Conservation (phyloP, 2,113 vertebrate species). For the Nyctibius bracteatus region DNA sequence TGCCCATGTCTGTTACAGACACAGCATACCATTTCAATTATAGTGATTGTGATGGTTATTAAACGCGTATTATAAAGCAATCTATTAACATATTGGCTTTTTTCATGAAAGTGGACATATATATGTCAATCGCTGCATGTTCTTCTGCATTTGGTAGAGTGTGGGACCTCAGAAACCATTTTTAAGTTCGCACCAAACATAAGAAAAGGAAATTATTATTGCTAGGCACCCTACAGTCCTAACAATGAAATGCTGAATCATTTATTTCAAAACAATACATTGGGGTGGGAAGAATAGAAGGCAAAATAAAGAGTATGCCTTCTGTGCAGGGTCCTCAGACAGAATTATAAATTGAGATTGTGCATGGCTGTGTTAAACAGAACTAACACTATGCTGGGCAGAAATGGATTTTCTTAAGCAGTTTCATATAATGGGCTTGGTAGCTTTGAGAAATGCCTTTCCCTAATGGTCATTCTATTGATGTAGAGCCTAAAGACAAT, state of each 20-base stretch:
- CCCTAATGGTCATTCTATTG: constrained; percentile 37
- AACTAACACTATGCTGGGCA: background rate
- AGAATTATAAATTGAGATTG: constrained; percentile 26
- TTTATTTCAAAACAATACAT: background rate
- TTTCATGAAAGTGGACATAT: background rate
- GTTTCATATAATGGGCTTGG: background rate
- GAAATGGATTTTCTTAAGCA: constrained; percentile 40
- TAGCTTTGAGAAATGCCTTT: constrained; percentile 43
- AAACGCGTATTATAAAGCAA: background rate
- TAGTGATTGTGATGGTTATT: background rate
- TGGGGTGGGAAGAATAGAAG: background rate
- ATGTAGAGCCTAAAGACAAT: constrained; percentile 20
- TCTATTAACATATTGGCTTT: background rate
- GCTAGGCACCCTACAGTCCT: background rate
- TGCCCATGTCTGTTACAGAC: background rate
- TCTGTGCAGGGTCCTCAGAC: background rate
- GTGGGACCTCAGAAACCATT: background rate
- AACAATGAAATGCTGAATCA: background rate
- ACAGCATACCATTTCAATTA: background rate
- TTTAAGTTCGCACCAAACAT: background rate
- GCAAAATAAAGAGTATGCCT: background rate
- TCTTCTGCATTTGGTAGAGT: background rate
- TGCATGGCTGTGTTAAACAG: background rate
- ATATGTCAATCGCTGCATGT: background rate
- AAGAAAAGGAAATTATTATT: background rate